phyloP scores from a whole-genome alignment of 2,113 vertebrate species.

The Hiodon tergisus region DNA sequence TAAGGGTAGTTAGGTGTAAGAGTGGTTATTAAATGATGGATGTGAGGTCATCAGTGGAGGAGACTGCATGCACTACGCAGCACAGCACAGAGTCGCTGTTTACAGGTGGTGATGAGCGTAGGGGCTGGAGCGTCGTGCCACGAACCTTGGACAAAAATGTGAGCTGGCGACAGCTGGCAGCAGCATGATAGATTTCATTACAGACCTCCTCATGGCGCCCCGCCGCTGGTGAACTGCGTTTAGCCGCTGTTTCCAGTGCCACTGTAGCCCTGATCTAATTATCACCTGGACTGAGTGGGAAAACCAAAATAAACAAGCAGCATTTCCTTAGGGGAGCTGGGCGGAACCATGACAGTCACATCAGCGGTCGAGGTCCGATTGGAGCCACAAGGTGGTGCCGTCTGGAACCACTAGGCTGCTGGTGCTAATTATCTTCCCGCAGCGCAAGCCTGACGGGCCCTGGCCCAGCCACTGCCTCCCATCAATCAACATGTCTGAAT shows the following conservation, averaged over 20 bases:
- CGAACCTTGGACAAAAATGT: too few species aligned
- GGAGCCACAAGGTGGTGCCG: neutral
- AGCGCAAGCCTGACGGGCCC: neutral
- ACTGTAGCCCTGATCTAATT: conserved; percentile 22
- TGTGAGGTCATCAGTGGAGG: too few species aligned
- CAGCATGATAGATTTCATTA: conserved; percentile 25
- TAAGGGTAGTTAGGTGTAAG: neutral
- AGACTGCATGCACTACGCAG: too few species aligned
- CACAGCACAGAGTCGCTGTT: too few species aligned
- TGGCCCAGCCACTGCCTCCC: neutral
- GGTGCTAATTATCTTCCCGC: conserved; percentile 19
- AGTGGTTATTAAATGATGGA: too few species aligned
- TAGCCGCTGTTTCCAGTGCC: neutral
- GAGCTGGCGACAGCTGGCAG: conserved; percentile 18
- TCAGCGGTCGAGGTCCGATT: conserved; percentile 20
- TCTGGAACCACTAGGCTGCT: neutral
- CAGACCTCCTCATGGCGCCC: conserved; percentile 8
- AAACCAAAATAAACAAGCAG: conserved; percentile 6
- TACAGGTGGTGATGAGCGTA: neutral
- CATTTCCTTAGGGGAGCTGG: neutral
- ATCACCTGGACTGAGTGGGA: conserved; percentile 13
- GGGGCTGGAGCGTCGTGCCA: neutral
- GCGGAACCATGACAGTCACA: neutral
- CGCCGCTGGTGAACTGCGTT: neutral
- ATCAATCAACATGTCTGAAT: neutral